A percentile compares a stretch with the other conserved stretches of the same genome.
Conservation (phyloP, 92 coral and sea anemone species). For the Paragorgia papillata region DNA sequence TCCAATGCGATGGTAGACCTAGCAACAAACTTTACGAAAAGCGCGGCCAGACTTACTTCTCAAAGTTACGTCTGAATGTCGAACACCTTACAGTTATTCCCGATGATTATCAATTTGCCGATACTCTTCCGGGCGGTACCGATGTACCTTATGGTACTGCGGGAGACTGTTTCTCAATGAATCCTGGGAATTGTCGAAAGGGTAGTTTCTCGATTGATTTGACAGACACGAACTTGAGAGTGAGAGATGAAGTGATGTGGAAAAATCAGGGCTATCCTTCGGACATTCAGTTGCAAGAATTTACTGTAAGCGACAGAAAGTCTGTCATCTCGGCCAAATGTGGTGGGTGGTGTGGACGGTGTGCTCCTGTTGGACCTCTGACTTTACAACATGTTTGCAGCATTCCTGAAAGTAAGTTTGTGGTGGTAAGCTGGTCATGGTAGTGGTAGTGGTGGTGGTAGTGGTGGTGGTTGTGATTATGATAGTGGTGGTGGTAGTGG, state of each 20-base stretch:
- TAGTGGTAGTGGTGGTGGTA: background rate
- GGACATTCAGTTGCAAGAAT: conserved; percentile 75
- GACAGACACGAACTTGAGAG: conserved; percentile 75
- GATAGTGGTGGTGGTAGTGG: background rate
- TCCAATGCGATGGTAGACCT: conserved; percentile 80
- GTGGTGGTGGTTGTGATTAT: background rate
- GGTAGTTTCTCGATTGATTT: conserved; percentile 86
- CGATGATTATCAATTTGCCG: conserved; percentile 74
- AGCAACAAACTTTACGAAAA: conserved; percentile 67
- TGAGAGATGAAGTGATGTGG: conserved; percentile 77
- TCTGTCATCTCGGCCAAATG: conserved; percentile 80
- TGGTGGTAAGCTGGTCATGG: background rate
- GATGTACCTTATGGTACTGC: conserved; percentile 90
- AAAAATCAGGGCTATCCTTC: conserved; percentile 85
- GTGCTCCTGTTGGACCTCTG: conserved; percentile 79
- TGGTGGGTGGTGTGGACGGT: conserved; percentile 97
- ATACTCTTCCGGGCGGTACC: conserved; percentile 51
- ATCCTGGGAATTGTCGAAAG: conserved; percentile 81
- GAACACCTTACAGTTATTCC: conserved; percentile 60
- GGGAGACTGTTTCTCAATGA: conserved; percentile 94
- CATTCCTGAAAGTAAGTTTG: conserved; percentile 75
- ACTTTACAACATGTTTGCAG: conserved; percentile 69
- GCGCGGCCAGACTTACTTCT: conserved; percentile 74
- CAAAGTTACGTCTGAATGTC: conserved; percentile 74
- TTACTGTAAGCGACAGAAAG: conserved; percentile 56